Percentiles rank a stretch among this genome's conserved stretches.
Evolutionary conservation across 2,888 invertebrate species (phyloP).

Genomic region (Epistrophella euchroma): DNA sequence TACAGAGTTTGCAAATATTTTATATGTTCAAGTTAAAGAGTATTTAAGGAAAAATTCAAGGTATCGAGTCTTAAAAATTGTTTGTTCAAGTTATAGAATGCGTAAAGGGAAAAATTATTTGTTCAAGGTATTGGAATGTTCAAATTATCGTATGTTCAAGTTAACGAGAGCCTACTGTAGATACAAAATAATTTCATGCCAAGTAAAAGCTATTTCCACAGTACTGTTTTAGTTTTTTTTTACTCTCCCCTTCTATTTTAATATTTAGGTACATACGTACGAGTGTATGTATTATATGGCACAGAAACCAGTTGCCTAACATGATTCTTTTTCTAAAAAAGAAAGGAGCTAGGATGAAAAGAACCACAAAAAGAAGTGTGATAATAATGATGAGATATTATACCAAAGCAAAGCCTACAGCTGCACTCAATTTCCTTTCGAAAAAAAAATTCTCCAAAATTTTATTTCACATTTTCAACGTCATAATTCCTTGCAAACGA

Average conservation of each 20-base stretch:
- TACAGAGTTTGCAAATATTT: too few species aligned
- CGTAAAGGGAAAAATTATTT: too few species aligned
- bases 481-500: constrained; percentile 67
- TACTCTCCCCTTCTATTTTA: too few species aligned
- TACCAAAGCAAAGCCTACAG: constrained; percentile 18
- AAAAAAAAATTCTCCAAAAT: constrained; percentile 37
- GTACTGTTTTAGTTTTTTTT: neutral
- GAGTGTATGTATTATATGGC: neutral
- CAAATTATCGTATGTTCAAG: too few species aligned
- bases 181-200: neutral
- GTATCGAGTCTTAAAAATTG: too few species aligned
- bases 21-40: too few species aligned
- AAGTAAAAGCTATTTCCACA: neutral
- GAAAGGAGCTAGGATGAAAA: constrained; percentile 1
- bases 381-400: constrained; percentile 55
- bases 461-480: constrained; percentile 58
- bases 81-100: too few species aligned
- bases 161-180: too few species aligned
- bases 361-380: constrained; percentile 33
- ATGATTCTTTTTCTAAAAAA: neutral
- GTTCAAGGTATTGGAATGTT: too few species aligned
- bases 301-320: constrained; percentile 17
- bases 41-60: too few species aligned
- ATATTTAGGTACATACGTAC: neutral
- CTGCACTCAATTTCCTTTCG: constrained; percentile 49